These are phyloP conservation scores for Melipona bicolor DNA, from an alignment of 2,888 invertebrate species.

Conservation along the genomic window DNA sequence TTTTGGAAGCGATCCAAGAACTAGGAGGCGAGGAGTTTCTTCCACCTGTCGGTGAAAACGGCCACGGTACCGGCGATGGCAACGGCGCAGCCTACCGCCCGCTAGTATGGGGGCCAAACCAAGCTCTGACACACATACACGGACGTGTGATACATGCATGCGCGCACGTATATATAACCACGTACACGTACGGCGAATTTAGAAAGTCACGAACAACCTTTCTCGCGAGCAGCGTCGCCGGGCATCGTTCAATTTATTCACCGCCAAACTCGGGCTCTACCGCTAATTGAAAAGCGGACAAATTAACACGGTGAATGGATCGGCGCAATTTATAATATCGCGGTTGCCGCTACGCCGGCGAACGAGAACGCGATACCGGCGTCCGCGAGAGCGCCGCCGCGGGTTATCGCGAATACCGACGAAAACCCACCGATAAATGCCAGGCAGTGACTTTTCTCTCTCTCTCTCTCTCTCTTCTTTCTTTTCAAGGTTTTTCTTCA, in stretches of 20 bases:
- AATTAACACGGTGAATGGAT: conserved; percentile 74
- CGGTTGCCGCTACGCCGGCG: conserved; percentile 33
- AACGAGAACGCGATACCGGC: conserved; percentile 40
- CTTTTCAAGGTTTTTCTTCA: not conserved
- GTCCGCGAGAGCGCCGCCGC: conserved; percentile 21
- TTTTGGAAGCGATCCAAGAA: conserved; percentile 43
- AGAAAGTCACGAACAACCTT: conserved; percentile 68
- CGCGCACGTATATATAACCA: not conserved
- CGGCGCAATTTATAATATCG: conserved; percentile 74
- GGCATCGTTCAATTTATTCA: conserved; percentile 67
- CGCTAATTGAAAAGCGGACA: conserved; percentile 77
- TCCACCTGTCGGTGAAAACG: conserved; percentile 46
- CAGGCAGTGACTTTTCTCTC: not conserved
- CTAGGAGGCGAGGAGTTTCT: conserved; percentile 12
- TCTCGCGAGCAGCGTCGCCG: conserved; percentile 45
- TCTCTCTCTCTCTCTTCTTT: not conserved
- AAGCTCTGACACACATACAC: not conserved
- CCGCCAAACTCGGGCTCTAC: conserved; percentile 60
- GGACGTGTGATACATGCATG: not conserved
- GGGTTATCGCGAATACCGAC: conserved; percentile 36
- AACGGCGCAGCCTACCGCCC: conserved; percentile 12
- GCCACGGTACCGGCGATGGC: not conserved
- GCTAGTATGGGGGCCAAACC: conserved; percentile 45
- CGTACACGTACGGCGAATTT: conserved; percentile 53
- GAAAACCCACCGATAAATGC: conserved; percentile 31